These are phyloP conservation scores for Sialia sialis DNA, from an alignment of 2,113 vertebrate genomes.

Conservation along the genomic window DNA sequence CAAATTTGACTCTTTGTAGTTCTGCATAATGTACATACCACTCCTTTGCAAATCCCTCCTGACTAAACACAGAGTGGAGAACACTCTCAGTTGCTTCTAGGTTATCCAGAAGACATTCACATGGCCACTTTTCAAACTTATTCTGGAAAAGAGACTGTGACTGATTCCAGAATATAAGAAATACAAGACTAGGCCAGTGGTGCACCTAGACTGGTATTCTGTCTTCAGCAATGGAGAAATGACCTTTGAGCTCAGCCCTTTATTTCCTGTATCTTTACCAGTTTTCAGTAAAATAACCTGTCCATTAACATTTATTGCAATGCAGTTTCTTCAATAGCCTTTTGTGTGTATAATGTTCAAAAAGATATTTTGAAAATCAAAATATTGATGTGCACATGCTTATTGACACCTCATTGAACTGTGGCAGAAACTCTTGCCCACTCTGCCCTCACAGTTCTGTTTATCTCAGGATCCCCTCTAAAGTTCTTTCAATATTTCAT, in stretches of 20 bases:
- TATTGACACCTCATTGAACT: background rate
- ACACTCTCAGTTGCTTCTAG: background rate
- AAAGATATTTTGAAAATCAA: background rate
- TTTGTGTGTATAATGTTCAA: background rate
- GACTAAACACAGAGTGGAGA: background rate
- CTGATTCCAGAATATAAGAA: background rate
- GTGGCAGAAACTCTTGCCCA: background rate
- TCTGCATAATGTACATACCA: background rate
- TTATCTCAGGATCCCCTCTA: background rate
- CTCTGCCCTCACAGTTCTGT: background rate
- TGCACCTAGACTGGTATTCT: background rate
- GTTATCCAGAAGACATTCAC: background rate
- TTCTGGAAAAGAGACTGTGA: background rate
- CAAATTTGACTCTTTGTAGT: background rate
- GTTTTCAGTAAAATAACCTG: background rate
- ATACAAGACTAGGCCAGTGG: background rate
- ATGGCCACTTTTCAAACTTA: background rate
- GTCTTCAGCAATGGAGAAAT: background rate
- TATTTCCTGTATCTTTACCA: background rate
- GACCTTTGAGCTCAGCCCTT: background rate
- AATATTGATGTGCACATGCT: background rate
- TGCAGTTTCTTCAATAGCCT: background rate
- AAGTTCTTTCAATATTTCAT: background rate
- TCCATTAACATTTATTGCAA: background rate
- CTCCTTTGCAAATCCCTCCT: background rate